Conservation (phyloP, 2,113 vertebrate genomes). For the Oreochromis aureus region DNA sequence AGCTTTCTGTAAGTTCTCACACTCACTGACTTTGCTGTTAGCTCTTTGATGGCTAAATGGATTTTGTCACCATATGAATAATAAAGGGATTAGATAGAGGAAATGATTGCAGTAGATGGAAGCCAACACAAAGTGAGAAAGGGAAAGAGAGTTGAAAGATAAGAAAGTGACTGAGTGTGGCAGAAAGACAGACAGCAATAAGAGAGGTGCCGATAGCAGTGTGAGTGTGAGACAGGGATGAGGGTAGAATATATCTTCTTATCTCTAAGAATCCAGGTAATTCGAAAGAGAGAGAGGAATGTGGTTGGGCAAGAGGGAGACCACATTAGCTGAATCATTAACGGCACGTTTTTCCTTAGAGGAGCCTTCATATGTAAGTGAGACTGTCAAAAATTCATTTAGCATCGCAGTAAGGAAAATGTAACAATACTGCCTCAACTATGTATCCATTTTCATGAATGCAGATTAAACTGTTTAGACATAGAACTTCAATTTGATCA, state of each 20-base stretch:
- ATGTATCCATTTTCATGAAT: neutral
- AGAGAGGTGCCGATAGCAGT: neutral
- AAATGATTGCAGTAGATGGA: neutral
- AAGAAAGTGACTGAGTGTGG: neutral
- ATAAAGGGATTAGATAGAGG: neutral
- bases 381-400: neutral
- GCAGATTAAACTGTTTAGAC: neutral
- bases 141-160: neutral
- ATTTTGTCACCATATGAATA: neutral
- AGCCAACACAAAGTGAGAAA: neutral
- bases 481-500: neutral
- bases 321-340: constrained; percentile 30
- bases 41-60: neutral
- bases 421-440: neutral
- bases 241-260: neutral
- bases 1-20: neutral
- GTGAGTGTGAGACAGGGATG: neutral
- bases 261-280: neutral
- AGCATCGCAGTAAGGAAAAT: neutral
- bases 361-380: neutral
- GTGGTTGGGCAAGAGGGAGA: neutral
- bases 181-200: neutral
- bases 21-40: neutral
- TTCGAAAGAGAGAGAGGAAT: neutral
- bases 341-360: neutral